Base-by-base conservation (phyloP, 2,888 invertebrate genomes). In the Fissipunctia ypsillon region DNA sequence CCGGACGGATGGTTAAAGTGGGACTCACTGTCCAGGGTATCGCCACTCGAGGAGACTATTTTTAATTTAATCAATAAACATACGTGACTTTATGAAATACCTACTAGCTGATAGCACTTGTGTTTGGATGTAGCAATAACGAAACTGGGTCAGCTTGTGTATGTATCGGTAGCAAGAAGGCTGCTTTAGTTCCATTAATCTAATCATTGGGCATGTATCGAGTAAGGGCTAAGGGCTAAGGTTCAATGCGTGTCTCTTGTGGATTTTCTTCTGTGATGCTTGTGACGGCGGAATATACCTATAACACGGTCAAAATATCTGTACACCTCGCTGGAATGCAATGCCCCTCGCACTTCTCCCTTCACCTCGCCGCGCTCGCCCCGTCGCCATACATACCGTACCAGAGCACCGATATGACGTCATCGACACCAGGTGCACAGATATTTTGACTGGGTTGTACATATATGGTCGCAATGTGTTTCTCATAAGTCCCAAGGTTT, bases 91-190 rank as follows among this genome's bases (percentile, higher is more conserved):
- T 28, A 14, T 64, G 5, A 6, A 16, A n/a, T 48, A 64, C 16
- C 45, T 63, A 31, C n/a, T 64, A 14, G 22, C 22, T n/a, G 48
- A 48, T 48, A 48, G 5, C n/a, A 9, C 6, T 35, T 68, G 48
- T 54, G 57, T 70, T 57, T 59, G 22, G 0, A 41, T 71, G 50
- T 43, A 45, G 45, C 14, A 41, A 43, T 48, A 50, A 28, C 6
- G 12, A 28, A 74, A 74, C 6, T 74, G 28, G 74, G 56, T 74
- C 66, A 57, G n/a, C 43, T n/a, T 59, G 74, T 35, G 5, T 50
- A 50, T 57, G 28, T 50, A 74, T 63, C 31, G 16, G 52, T 48
- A 56, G 35, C 41, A 74, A 61, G 38, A 45, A 22, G 7, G 41
- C 35, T 25, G 35, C 28, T 73, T 48, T 25, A 16, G 2, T 41